These are phyloP conservation scores for Panagrolaimus sp. DNA, from an alignment of 1,140 invertebrate genomes.

Conservation along the genomic window DNA sequence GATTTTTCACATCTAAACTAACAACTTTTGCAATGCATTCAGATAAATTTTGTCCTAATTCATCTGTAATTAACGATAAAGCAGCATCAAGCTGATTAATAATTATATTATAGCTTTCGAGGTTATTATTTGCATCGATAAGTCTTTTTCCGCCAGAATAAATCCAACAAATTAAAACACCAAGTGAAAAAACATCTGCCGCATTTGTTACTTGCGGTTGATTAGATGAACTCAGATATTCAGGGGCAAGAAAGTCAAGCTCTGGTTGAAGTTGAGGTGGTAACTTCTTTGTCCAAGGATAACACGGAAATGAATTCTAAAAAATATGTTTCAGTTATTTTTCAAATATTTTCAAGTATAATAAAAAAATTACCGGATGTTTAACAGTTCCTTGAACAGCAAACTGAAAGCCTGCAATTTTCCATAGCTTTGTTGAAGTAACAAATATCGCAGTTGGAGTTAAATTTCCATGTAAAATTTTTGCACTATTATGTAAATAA, in stretches of 20 bases:
- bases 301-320: constrained; percentile 59
- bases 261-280: constrained; percentile 62
- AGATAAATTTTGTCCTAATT: constrained; percentile 48
- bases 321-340: not conserved
- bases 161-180: constrained; percentile 61
- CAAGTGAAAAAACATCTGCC: constrained; percentile 63
- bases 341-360: too few species aligned
- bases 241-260: constrained; percentile 62
- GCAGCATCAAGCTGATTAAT: constrained; percentile 57
- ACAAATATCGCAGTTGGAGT: constrained; percentile 59
- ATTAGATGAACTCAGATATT: constrained; percentile 48
- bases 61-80: constrained; percentile 39
- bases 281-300: constrained; percentile 61
- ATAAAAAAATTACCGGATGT: constrained; percentile 25
- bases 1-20: constrained; percentile 41
- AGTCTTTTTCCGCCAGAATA: constrained; percentile 60
- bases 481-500: constrained; percentile 59
- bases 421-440: constrained; percentile 60
- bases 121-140: constrained; percentile 60
- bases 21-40: constrained; percentile 48
- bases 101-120: constrained; percentile 60
- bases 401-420: constrained; percentile 60
- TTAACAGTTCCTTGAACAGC: constrained; percentile 40
- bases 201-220: constrained; percentile 52
- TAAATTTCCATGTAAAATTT: constrained; percentile 60